Evolutionary conservation across 2,888 invertebrate genomes (phyloP), one percentile per base, ranked within the genome.

Genomic region (Amphipoea oculea): DNA sequence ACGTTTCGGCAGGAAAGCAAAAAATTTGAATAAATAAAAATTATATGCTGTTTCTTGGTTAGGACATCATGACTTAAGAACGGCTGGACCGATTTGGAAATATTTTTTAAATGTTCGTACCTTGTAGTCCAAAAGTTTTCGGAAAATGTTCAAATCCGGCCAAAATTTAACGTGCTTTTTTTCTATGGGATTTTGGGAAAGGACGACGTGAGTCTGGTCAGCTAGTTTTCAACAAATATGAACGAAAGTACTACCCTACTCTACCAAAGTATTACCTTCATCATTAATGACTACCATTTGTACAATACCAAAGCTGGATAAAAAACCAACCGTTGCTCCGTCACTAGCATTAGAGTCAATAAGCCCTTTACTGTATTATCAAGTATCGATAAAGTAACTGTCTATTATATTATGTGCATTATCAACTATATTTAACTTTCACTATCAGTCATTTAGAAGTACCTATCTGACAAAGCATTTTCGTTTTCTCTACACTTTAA

Each of bases 381-480:
- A 68, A 81, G 67, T 74, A 14, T 62, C 23, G 23, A 67, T 71
- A 60, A 70, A 67, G 11, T 63, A 42, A 63, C 57, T 63, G 7
- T 69, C 36, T 74, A n/a, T 40, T 73, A 80, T 29, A 81, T 29
- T 29, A 81, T 29, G 45, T 65, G 40, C 63, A 40, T 57, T 72
- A 79, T 48, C 57, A 29, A 81, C 20, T 23, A 17, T 40, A n/a
- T 72, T 20, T 12, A 81, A 79, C 72, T 79, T 72, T 72, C 70
- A 20, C 80, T 63, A 45, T 79, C 62, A 60, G 20, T 63, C 40
- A 65, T 65, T 57, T 17, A 40, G 20, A 45, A 20, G 63, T 54
- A 12, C 45, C 11, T 72, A 12, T 54, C 11, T 72, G 7, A 63
- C 42, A 60, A 60, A 51, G 17, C 42, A 67, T 68, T 68, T 67